Percentiles rank a stretch among this genome's conserved stretches.
Evolutionary conservation across 2,888 invertebrate species (phyloP).

Genomic region (Phortica magna): DNA sequence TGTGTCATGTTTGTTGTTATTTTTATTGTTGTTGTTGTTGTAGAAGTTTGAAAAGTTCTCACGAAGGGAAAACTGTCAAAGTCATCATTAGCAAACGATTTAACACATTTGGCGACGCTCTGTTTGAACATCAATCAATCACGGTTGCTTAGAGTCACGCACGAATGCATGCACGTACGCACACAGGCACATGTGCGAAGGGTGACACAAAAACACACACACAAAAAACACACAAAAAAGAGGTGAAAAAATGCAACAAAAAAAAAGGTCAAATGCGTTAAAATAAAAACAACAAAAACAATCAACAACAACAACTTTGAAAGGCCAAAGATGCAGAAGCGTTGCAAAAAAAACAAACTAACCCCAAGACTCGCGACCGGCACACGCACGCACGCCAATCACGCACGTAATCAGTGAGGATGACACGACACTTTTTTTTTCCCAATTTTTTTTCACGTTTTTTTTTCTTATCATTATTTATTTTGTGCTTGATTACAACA

Average conservation of each 20-base stretch:
- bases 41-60: background rate
- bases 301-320: background rate
- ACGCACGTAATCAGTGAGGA: background rate
- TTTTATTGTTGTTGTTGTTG: background rate
- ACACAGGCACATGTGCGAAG: background rate
- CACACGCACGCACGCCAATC: background rate
- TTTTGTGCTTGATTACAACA: background rate
- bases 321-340: background rate
- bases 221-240: background rate
- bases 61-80: background rate
- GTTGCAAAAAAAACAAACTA: background rate
- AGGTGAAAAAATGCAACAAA: background rate
- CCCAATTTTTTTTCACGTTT: background rate
- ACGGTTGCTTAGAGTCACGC: background rate
- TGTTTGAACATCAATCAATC: constrained; percentile 14
- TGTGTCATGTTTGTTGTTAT: background rate
- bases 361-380: background rate
- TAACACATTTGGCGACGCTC: constrained; percentile 3
- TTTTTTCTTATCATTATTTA: constrained; percentile 6
- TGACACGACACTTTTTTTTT: constrained; percentile 9
- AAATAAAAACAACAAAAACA: background rate
- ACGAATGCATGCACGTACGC: background rate
- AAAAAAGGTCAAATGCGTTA: background rate
- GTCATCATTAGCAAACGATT: constrained; percentile 19
- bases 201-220: background rate